Base-by-base conservation (phyloP, 1,140 invertebrate species). In the Berghia stephanieae region DNA sequence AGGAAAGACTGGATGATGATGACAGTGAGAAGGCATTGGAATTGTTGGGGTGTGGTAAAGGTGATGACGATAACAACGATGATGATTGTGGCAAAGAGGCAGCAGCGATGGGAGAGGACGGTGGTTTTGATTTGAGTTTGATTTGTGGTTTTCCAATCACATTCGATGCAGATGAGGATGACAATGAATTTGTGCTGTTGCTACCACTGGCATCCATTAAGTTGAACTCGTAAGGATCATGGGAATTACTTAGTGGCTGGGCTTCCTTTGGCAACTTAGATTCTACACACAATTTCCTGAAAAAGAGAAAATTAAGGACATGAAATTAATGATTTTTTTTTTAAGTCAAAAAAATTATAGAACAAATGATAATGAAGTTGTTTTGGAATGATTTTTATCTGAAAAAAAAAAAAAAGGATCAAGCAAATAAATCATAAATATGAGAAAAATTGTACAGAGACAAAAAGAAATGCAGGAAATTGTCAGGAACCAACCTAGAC, bases 221-320 rank as follows among this genome's bases (percentile, higher is more conserved):
- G 43, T 81, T 84, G 76, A 88, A 88, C 52, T 87, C 87, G 79
- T 88, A 88, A 0, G 87, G 87, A 77, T 88, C 87, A 68, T 85
- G 82, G 36, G 83, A 84, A 67, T 80, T 84, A 44, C 78, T 81
- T 2, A 67, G 27, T 60, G 78, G 66, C 60, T 85, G 85, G 38
- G 81, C 71, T 67, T 88, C 87, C 68, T 85, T 85, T 10, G 86
- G 86, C 43, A 88, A 74, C 69, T 86, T 86, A 10, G 86, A 84
- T 79, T 88, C 87, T 36, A 88, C 82, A 83, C 87, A 88, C 52
- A 86, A 75, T 83, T 88, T 88, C 66, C 87, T 88, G 82, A 80
- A 60, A 72, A 49, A 74, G 21, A 38, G n/a, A n/a, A n/a, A n/a
- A n/a, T n/a, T n/a, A n/a, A n/a, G n/a, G n/a, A n/a, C n/a, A n/a